phyloP scores from a whole-genome alignment of 2,888 invertebrate genomes.

The Dasysyrphus albostriatus region DNA sequence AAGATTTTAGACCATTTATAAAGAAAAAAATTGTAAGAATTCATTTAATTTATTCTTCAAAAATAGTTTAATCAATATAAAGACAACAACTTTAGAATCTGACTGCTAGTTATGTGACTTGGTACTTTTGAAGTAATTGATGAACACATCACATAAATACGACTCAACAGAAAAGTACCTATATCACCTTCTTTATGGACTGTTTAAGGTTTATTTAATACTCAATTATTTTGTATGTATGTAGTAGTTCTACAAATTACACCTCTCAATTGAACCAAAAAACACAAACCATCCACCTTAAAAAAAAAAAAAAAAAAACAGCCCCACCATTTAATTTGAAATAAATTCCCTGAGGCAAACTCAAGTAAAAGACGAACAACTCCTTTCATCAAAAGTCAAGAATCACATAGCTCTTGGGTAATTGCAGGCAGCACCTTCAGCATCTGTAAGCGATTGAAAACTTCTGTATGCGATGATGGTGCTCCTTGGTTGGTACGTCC shows the following conservation, averaged over 20 bases:
- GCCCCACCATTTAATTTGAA: conserved; percentile 72
- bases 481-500: background rate
- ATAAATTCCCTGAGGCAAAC: conserved; percentile 61
- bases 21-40: too few species aligned
- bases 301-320: conserved; percentile 15
- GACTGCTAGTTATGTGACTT: too few species aligned
- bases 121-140: too few species aligned
- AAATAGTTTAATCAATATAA: too few species aligned
- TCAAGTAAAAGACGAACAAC: conserved; percentile 28
- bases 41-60: too few species aligned
- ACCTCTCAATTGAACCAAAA: conserved; percentile 45
- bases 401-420: conserved; percentile 58
- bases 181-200: background rate
- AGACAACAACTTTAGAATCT: too few species aligned
- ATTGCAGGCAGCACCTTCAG: conserved; percentile 66
- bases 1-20: too few species aligned
- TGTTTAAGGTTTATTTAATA: background rate
- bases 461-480: background rate
- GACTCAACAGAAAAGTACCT: too few species aligned
- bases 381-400: conserved; percentile 27
- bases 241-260: conserved; percentile 44
- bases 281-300: conserved; percentile 38
- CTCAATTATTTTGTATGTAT: background rate
- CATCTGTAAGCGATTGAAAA: conserved; percentile 53
- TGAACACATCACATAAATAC: too few species aligned